Conservation (phyloP, 2,113 vertebrate species). For the Glaucidium brasilianum region DNA sequence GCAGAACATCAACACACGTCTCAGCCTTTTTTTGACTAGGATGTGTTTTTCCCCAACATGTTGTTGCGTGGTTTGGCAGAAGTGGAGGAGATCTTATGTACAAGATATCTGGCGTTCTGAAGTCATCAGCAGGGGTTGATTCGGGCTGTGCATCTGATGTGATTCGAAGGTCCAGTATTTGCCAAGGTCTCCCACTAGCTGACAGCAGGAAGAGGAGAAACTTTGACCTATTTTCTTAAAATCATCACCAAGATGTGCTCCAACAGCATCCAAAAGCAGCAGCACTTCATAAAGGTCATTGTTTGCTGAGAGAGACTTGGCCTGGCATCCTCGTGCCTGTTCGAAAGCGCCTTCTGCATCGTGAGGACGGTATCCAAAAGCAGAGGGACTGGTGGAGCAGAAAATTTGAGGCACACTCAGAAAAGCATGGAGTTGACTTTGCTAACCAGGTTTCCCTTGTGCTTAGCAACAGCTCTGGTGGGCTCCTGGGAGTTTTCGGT, state of each 20-base stretch:
- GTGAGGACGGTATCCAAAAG: slow-evolving; percentile 1
- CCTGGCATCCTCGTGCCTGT: background rate
- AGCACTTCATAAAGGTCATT: slow-evolving; percentile 47
- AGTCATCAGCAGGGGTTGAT: background rate
- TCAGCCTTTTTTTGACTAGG: background rate
- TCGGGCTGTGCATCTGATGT: background rate
- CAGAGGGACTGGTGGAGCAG: slow-evolving; percentile 37
- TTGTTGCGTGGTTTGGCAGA: background rate
- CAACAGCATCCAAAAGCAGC: background rate
- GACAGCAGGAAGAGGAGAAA: background rate
- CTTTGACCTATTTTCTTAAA: slow-evolving; percentile 25
- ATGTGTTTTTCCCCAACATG: accelerated
- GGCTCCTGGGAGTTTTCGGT: slow-evolving; percentile 65
- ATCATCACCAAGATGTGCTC: background rate
- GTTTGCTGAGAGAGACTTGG: slow-evolving; percentile 40
- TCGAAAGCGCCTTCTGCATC: slow-evolving; percentile 3
- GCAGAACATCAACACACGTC: background rate
- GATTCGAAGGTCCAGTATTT: background rate
- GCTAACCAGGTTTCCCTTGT: slow-evolving; percentile 69
- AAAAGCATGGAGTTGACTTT: slow-evolving; percentile 55
- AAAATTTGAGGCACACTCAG: slow-evolving; percentile 59
- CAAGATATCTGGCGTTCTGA: background rate
- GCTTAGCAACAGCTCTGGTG: slow-evolving; percentile 63
- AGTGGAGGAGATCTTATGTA: background rate
- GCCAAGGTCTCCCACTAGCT: background rate